Conservation (phyloP, 2,888 invertebrate species). For the Acleris holmiana region DNA sequence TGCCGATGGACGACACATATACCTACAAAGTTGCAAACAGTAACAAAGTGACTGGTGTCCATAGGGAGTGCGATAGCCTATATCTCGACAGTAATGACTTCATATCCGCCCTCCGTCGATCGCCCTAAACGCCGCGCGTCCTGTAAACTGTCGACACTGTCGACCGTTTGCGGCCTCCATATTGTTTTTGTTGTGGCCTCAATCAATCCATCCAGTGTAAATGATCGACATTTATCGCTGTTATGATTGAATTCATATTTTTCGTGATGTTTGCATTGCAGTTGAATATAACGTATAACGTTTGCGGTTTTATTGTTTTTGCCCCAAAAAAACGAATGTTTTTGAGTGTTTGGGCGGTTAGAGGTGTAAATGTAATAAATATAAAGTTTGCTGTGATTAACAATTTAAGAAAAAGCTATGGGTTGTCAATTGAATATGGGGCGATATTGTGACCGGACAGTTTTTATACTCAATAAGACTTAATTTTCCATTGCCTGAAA, state of each 20-base stretch:
- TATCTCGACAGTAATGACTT: conserved; percentile 41
- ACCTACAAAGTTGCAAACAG: conserved; percentile 6
- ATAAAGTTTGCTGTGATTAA: no score
- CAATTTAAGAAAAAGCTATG: no score
- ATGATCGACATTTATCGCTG: conserved; percentile 29
- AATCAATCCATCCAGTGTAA: conserved; percentile 30
- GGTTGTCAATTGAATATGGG: no score
- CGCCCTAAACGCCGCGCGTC: conserved; percentile 39
- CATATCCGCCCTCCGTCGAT: conserved; percentile 39
- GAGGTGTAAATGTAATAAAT: no score
- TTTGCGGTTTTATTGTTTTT: no score
- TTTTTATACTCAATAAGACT: no score
- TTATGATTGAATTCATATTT: conserved; percentile 8
- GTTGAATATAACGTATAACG: not conserved
- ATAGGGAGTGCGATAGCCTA: conserved; percentile 30
- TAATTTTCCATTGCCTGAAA: no score
- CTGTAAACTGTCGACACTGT: conserved; percentile 36
- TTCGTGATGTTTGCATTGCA: not conserved
- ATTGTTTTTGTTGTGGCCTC: conserved; percentile 40
- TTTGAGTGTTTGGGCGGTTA: no score
- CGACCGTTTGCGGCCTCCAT: conserved; percentile 39
- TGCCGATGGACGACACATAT: conserved; percentile 12
- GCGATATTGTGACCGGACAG: no score
- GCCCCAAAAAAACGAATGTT: no score
- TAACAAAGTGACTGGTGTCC: conserved; percentile 31